Base-by-base conservation (phyloP, 2,888 invertebrate genomes). In the Neocrepidodera transversa region DNA sequence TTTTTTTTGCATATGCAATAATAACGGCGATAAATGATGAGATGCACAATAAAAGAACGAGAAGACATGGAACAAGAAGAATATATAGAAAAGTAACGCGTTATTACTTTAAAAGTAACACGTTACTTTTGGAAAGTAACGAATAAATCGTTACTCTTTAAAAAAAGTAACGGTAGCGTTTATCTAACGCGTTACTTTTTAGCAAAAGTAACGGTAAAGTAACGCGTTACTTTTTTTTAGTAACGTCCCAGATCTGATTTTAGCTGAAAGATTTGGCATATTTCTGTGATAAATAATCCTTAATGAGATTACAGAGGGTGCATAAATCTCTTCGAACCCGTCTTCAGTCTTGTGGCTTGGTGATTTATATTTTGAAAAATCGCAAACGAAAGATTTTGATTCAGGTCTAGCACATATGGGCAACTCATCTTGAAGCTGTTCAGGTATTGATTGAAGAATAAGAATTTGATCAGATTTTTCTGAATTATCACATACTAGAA, bases 281-380 rank as follows among this genome's bases (percentile, higher is more conserved):
- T 28, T 57, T 60, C 23, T 14, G 35, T 16, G 36, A 54, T 32
- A 54, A 35, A 42, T 74, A 72, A 65, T 78, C 78, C 65, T 78
- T 78, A 16, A 78, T 70, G 68, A 65, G 14, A 68, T 67, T 28
- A 60, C 66, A 16, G 53, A 40, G 2, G 61, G 61, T 20, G 49
- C 42, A 18, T 60, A 65, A 6, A 65, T 48, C 17, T 63, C 63
- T n/a, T 62, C 61, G 26, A 65, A 65, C 26, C 56, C 45, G 36
- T 49, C 42, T 30, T 65, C 35, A n/a, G 65, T 63, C 32, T 62
- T 20, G 13, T 60, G 49, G 6, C 50, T 35, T 49, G 59, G 59
- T 1, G 60, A 60, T 49, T 54, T 55, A 32, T 60, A 52, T 38
- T 50, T 50, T n/a, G 47, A 26, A 47, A 43, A 52, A 50, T 60